Conservation (phyloP, 2,888 invertebrate species). For the Drosophila mulleri region DNA sequence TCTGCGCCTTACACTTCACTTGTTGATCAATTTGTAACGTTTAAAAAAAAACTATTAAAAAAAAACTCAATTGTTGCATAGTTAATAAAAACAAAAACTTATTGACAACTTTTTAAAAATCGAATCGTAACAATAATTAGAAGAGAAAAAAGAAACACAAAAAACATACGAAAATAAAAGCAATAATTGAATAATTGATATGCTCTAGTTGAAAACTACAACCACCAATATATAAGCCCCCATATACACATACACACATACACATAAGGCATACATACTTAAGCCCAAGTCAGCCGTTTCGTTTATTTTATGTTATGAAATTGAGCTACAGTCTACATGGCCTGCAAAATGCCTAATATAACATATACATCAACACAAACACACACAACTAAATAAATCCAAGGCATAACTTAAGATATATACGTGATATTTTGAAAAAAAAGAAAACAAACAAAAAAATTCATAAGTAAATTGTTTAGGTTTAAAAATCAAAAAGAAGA, state of each 20-base stretch:
- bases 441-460: conserved; percentile 73
- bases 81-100: conserved; percentile 54
- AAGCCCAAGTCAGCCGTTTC: conserved; percentile 34
- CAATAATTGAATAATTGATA: conserved; percentile 75
- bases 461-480: conserved; percentile 80
- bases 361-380: conserved; percentile 24
- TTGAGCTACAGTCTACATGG: conserved; percentile 19
- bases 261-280: conserved; percentile 38
- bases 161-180: conserved; percentile 72
- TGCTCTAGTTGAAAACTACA: conserved; percentile 76
- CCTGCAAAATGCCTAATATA: conserved; percentile 26
- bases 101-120: conserved; percentile 66
- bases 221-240: conserved; percentile 37
- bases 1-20: conserved; percentile 35
- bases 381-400: conserved; percentile 65
- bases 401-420: conserved; percentile 81
- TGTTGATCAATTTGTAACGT: conserved; percentile 74
- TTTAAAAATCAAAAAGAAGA: conserved; percentile 57
- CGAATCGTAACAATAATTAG: conserved; percentile 80
- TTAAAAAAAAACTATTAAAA: conserved; percentile 20
- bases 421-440: conserved; percentile 81
- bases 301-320: conserved; percentile 21
- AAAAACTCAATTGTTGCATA: conserved; percentile 74
- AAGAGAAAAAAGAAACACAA: conserved; percentile 22
- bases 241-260: conserved; percentile 19